Percentiles rank a stretch among this genome's conserved stretches.
Evolutionary conservation across 2,888 invertebrate genomes (phyloP).

Genomic region (Acleris literana): DNA sequence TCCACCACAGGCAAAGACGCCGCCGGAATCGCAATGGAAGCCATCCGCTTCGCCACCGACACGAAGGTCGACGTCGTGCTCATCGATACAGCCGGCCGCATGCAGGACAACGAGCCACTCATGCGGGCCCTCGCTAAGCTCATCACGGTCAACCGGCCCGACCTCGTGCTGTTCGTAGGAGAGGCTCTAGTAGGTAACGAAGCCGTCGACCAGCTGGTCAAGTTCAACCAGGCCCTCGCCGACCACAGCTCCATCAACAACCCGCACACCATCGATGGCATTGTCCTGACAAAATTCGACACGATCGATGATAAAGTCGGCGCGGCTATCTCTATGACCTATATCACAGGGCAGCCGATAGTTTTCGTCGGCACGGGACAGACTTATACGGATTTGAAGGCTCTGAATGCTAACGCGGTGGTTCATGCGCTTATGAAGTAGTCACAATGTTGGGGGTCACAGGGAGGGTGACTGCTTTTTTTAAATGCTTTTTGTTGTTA

Average conservation of each 20-base stretch:
- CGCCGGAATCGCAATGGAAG: slow-evolving; percentile 98
- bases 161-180: slow-evolving; percentile 99
- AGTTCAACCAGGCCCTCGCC: slow-evolving; percentile 99
- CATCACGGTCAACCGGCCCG: slow-evolving; percentile 98
- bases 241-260: slow-evolving; percentile 91
- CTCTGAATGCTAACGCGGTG: slow-evolving; percentile 97
- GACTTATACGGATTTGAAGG: slow-evolving; percentile 98
- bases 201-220: slow-evolving; percentile 99
- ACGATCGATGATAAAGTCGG: slow-evolving; percentile 99
- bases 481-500: too few species aligned
- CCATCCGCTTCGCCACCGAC: slow-evolving; percentile 94
- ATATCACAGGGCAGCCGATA: slow-evolving; percentile 99
- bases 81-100: slow-evolving; percentile 99
- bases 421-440: slow-evolving; percentile 97
- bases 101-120: slow-evolving; percentile 99
- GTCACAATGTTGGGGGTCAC: background rate
- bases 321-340: slow-evolving; percentile 99
- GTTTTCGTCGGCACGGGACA: slow-evolving; percentile 99
- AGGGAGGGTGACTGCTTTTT: background rate
- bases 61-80: slow-evolving; percentile 94
- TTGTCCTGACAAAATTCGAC: slow-evolving; percentile 99
- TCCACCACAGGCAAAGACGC: slow-evolving; percentile 94
- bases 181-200: slow-evolving; percentile 99
- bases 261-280: slow-evolving; percentile 98
- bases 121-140: slow-evolving; percentile 99